phyloP scores from a whole-genome alignment of 1,140 invertebrate species.

The Orius laevigatus region DNA sequence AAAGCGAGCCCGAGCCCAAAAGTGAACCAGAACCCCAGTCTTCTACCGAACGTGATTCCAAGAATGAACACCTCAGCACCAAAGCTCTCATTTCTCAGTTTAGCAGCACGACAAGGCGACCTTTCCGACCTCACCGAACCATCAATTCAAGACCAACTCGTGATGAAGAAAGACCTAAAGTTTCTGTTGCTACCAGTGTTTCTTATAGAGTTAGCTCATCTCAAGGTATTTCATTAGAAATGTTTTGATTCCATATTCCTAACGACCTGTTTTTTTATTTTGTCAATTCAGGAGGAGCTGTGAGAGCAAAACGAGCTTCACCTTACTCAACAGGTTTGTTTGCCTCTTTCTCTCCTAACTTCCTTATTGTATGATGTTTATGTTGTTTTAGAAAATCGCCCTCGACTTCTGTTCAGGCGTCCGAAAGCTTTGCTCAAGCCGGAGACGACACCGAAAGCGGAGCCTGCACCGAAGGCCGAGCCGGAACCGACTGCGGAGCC shows the following conservation, averaged over 20 bases:
- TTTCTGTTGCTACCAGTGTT: constrained; percentile 52
- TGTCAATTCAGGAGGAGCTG: too few species aligned
- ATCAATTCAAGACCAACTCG: constrained; percentile 17
- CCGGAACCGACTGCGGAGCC: constrained; percentile 26
- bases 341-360: too few species aligned
- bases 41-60: constrained; percentile 26
- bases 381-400: too few species aligned
- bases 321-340: too few species aligned
- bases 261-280: too few species aligned
- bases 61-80: constrained; percentile 18
- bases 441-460: constrained; percentile 28
- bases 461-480: constrained; percentile 29
- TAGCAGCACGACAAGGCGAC: constrained; percentile 1
- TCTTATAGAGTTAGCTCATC: constrained; percentile 50
- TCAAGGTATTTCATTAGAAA: constrained; percentile 30
- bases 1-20: constrained; percentile 28
- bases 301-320: too few species aligned
- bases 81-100: background rate
- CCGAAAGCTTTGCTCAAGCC: constrained; percentile 23
- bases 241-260: too few species aligned
- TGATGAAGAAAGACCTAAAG: constrained; percentile 26
- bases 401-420: too few species aligned
- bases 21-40: constrained; percentile 30
- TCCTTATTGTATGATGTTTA: too few species aligned
- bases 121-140: constrained; percentile 10